Evolutionary conservation across 2,888 invertebrate species (phyloP), one percentile per base, ranked within the genome.

Genomic region (Dynastes maya): DNA sequence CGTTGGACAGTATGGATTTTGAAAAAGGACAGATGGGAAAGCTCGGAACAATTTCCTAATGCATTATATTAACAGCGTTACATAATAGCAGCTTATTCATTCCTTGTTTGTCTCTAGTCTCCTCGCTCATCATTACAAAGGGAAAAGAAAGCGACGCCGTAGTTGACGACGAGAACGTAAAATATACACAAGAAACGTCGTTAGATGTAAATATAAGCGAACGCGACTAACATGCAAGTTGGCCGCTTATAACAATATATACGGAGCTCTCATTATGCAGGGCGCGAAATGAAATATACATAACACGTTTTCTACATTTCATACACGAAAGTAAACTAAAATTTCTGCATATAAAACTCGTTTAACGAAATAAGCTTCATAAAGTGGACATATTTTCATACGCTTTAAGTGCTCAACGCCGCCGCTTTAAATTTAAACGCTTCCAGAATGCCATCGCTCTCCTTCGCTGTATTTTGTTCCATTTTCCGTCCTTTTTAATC

Each of bases 321-420:
- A 81, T 83, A 82, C 82, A 83, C 82, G 83, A 83, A 83, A 82
- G 82, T 83, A 81, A 83, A 83, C 83, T 81, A 81, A 82, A 83
- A 82, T 85, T 83, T 84, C 84, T 82, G 83, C 84, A 83, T 83
- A 84, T 82, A 83, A 84, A 84, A 82, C 83, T 82, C 84, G 83
- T 83, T 83, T 82, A 79, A 82, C 82, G 45, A 83, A 84, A 85
- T 84, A 85, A 84, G 83, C 84, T 84, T 83, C 83, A 81, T 82
- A 81, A 82, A 83, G 83, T 83, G 83, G 82, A 84, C 84, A 84
- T 83, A 84, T 84, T 84, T 84, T 85, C 84, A 83, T 84, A 83
- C 83, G 82, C 75, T 82, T 84, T 80, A 79, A 81, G 81, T 81
- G 81, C 77, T 76, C 79, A 67, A 63, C 72, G 75, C 78, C 65